phyloP scores from a whole-genome alignment of 1,140 invertebrate species.

The Anoplolepis gracilipes region DNA sequence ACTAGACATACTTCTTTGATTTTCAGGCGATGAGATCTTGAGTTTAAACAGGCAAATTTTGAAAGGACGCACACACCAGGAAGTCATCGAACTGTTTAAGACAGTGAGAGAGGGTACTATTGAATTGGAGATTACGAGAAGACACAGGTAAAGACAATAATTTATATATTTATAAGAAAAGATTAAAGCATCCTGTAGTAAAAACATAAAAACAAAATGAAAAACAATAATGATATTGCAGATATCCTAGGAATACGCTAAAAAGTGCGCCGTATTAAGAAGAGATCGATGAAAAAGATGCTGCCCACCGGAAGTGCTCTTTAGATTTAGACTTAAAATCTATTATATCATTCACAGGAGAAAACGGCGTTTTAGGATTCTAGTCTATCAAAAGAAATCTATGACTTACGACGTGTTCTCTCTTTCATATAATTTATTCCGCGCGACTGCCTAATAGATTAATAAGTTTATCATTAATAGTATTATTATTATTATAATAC shows the following conservation, averaged over 20 bases:
- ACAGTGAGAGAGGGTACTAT: conserved; percentile 91
- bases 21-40: conserved; percentile 92
- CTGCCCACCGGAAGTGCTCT: conserved; percentile 81
- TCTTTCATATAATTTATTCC: conserved; percentile 78
- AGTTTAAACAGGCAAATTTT: conserved; percentile 91
- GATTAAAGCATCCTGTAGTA: neutral
- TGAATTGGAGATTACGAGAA: conserved; percentile 88
- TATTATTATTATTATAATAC: conserved; percentile 32
- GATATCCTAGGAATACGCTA: conserved; percentile 81
- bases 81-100: conserved; percentile 93
- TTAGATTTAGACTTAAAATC: conserved; percentile 72
- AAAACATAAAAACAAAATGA: neutral
- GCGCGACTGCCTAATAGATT: conserved; percentile 68
- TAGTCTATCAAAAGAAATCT: conserved; percentile 81
- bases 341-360: conserved; percentile 52
- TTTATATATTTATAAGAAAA: neutral
- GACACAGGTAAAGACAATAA: conserved; percentile 81
- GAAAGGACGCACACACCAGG: conserved; percentile 91
- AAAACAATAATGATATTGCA: conserved; percentile 61
- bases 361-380: conserved; percentile 80
- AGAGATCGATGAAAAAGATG: conserved; percentile 58
- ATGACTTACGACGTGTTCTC: conserved; percentile 73
- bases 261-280: conserved; percentile 82
- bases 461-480: conserved; percentile 51
- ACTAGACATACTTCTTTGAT: neutral